Percentiles rank a stretch among this genome's conserved stretches.
Conservation (phyloP, 1,140 invertebrate genomes). For the Helicoverpa zea region DNA sequence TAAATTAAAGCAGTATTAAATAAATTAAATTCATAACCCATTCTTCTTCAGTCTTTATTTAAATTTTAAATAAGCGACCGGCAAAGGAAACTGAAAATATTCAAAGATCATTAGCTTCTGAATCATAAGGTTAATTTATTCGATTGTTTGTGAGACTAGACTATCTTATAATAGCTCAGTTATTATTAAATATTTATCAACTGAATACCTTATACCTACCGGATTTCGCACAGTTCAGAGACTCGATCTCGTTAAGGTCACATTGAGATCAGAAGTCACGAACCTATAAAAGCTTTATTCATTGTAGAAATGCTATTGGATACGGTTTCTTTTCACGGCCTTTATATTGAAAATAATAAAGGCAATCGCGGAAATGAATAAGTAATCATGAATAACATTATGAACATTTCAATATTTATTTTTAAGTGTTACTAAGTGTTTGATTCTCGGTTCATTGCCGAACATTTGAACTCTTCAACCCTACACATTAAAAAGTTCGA, state of each 20-base stretch:
- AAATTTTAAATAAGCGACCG: neutral
- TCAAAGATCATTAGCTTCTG: too few species aligned
- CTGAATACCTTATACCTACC: slow-evolving; percentile 20
- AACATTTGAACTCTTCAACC: neutral
- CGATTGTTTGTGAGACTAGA: neutral
- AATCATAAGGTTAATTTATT: neutral
- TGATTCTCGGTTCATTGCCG: neutral
- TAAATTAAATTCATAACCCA: too few species aligned
- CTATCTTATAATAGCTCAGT: neutral
- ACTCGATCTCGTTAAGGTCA: slow-evolving; percentile 28
- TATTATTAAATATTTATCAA: slow-evolving; percentile 16
- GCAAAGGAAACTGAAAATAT: neutral
- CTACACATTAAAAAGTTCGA: slow-evolving; percentile 31
- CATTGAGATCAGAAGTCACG: slow-evolving; percentile 39
- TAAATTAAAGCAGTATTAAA: too few species aligned
- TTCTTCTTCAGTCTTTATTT: too few species aligned
- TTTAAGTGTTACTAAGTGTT: neutral
- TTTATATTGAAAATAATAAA: slow-evolving; percentile 31
- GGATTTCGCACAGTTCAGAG: slow-evolving; percentile 32
- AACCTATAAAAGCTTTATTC: slow-evolving; percentile 7
- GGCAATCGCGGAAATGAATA: slow-evolving; percentile 18
- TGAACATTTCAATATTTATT: neutral
- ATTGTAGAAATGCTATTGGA: slow-evolving; percentile 26
- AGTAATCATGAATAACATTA: neutral
- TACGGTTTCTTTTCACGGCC: slow-evolving; percentile 23